phyloP scores from a whole-genome alignment of 2,797 vertebrate genomes.

The Labroides dimidiatus region DNA sequence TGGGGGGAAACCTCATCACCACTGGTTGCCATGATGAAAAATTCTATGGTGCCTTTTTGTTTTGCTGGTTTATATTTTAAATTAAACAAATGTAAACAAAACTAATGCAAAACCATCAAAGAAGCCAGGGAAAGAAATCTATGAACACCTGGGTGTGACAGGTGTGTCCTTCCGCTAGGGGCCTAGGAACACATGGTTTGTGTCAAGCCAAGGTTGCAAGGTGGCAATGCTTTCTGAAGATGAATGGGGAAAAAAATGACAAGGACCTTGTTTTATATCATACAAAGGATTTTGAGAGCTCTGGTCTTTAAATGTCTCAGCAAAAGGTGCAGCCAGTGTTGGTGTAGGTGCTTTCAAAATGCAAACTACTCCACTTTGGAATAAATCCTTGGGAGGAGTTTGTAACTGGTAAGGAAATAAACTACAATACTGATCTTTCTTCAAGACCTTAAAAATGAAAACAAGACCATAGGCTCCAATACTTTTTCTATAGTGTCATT shows the following conservation, averaged over 20 bases:
- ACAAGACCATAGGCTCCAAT: too few species aligned
- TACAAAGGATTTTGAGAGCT: constrained; percentile 5
- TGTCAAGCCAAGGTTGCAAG: constrained; percentile 46
- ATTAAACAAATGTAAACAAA: neutral
- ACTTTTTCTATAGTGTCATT: too few species aligned
- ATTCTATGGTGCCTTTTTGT: constrained; percentile 21
- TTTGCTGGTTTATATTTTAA: constrained; percentile 33
- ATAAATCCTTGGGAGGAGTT: too few species aligned
- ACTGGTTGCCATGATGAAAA: constrained; percentile 16
- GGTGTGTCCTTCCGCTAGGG: constrained; percentile 49
- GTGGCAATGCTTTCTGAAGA: neutral
- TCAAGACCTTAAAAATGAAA: too few species aligned
- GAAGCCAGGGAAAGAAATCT: neutral
- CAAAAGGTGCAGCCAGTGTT: too few species aligned
- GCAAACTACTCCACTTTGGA: too few species aligned
- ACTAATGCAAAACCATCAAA: neutral
- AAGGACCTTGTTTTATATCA: constrained; percentile 2
- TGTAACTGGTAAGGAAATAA: too few species aligned
- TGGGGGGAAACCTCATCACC: neutral
- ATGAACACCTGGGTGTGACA: constrained; percentile 57
- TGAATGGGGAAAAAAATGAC: neutral
- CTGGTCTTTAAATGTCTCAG: too few species aligned
- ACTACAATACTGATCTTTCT: too few species aligned
- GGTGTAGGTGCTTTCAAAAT: too few species aligned
- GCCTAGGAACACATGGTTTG: constrained; percentile 25